Evolutionary conservation across 1,140 invertebrate genomes (phyloP).

Genomic region (Pachypeltis micranthus): DNA sequence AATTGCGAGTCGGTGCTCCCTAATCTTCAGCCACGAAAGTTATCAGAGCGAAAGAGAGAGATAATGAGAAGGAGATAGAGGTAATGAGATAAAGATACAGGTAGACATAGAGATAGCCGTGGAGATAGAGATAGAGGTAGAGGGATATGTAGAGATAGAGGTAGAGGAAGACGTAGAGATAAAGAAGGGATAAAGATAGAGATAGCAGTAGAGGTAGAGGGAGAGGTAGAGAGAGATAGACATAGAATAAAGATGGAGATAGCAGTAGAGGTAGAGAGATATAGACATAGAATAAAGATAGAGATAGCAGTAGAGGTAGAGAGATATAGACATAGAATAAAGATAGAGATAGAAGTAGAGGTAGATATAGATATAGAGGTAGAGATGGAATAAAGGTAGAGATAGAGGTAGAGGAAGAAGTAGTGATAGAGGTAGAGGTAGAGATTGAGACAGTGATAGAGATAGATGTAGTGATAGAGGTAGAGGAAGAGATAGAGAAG

Average conservation of each 20-base stretch:
- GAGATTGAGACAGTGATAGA: constrained; percentile 11
- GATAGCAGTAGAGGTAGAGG: constrained; percentile 7
- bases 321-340: background rate
- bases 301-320: constrained; percentile 1
- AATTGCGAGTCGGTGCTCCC: too few relatives aligned
- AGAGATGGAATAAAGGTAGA: background rate
- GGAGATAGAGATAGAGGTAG: background rate
- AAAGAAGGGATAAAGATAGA: constrained; percentile 11
- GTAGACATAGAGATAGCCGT: background rate
- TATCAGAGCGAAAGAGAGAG: background rate
- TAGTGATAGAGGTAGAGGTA: constrained; percentile 3
- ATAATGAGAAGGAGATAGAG: background rate
- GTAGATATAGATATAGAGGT: background rate
- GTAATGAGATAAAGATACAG: background rate
- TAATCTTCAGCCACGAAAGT: too few relatives aligned
- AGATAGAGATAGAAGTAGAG: too few relatives aligned
- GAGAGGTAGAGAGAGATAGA: constrained; percentile 8
- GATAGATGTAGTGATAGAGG: constrained; percentile 11
- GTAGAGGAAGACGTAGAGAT: constrained; percentile 9
- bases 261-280: background rate
- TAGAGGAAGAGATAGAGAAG: constrained; percentile 8
- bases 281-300: background rate
- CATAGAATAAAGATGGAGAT: background rate
- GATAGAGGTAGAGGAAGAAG: constrained; percentile 2
- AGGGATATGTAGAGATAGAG: constrained; percentile 7